phyloP scores from a whole-genome alignment of 2,797 vertebrate genomes.

The Sebastes melanostomus region DNA sequence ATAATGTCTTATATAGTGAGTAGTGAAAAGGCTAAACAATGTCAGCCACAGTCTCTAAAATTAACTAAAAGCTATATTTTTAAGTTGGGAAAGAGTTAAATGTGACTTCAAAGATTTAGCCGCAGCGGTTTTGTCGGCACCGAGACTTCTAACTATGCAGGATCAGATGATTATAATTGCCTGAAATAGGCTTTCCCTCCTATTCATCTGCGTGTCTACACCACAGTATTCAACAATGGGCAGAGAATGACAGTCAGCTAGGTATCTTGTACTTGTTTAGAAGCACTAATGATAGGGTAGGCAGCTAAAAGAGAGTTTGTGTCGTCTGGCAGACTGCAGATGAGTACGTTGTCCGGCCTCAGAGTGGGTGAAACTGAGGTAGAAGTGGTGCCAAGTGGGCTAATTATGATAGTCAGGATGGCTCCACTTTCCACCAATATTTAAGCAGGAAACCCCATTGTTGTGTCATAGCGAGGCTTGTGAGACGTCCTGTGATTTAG shows the following conservation, averaged over 20 bases:
- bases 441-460: slow-evolving; percentile 52
- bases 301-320: slow-evolving; percentile 57
- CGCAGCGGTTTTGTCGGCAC: slow-evolving; percentile 28
- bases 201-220: slow-evolving; percentile 61
- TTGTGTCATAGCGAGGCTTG: slow-evolving; percentile 46
- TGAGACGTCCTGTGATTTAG: slow-evolving; percentile 40
- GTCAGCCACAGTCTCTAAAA: not conserved
- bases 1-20: not conserved
- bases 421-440: slow-evolving; percentile 59
- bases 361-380: slow-evolving; percentile 50
- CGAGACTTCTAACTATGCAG: slow-evolving; percentile 44
- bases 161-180: slow-evolving; percentile 59
- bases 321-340: slow-evolving; percentile 70
- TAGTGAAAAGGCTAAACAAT: not conserved
- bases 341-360: slow-evolving; percentile 56
- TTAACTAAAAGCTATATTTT: not conserved
- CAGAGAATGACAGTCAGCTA: slow-evolving; percentile 49
- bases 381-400: slow-evolving; percentile 42
- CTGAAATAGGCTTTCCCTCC: slow-evolving; percentile 59
- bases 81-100: slow-evolving; percentile 17
- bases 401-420: slow-evolving; percentile 63
- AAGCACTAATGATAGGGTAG: slow-evolving; percentile 69
- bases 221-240: slow-evolving; percentile 63
- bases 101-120: slow-evolving; percentile 30
- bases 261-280: slow-evolving; percentile 61